Evolutionary conservation across 1,140 invertebrate genomes (phyloP).

Genomic region (Apocrypta bakeri): DNA sequence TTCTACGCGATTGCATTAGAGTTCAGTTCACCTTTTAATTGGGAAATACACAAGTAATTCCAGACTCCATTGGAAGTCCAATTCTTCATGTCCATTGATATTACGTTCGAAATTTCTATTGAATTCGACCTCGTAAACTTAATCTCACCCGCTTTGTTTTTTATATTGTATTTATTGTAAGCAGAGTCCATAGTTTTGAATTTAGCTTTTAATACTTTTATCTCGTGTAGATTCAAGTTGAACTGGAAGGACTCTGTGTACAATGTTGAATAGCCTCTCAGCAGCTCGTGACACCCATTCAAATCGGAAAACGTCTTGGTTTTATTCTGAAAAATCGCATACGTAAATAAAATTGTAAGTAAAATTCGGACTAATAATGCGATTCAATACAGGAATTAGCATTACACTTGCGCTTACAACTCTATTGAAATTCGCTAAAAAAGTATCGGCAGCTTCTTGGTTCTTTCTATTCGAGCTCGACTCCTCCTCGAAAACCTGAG

Average conservation of each 20-base stretch:
- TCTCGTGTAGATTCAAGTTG: neutral
- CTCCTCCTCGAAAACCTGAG: constrained; percentile 17
- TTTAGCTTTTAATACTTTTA: neutral
- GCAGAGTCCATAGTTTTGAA: neutral
- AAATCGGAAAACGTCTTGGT: neutral
- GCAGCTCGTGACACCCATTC: constrained; percentile 25
- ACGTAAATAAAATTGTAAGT: neutral
- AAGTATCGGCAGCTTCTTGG: constrained; percentile 43
- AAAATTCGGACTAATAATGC: neutral
- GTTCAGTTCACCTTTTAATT: constrained; percentile 60
- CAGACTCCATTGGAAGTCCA: constrained; percentile 67
- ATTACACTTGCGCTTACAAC: no score
- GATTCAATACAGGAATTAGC: neutral
- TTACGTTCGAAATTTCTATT: neutral
- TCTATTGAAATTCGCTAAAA: constrained; percentile 55
- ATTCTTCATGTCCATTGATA: constrained; percentile 31
- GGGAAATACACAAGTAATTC: constrained; percentile 57
- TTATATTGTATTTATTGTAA: constrained; percentile 31
- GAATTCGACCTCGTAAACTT: neutral
- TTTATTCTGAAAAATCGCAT: constrained; percentile 40
- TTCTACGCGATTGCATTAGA: neutral
- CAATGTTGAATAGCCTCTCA: constrained; percentile 4
- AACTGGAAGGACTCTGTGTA: neutral
- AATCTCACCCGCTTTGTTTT: neutral
- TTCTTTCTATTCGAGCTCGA: constrained; percentile 20